Base-by-base conservation (phyloP, 2,888 invertebrate species). In the Fissipunctia ypsillon region DNA sequence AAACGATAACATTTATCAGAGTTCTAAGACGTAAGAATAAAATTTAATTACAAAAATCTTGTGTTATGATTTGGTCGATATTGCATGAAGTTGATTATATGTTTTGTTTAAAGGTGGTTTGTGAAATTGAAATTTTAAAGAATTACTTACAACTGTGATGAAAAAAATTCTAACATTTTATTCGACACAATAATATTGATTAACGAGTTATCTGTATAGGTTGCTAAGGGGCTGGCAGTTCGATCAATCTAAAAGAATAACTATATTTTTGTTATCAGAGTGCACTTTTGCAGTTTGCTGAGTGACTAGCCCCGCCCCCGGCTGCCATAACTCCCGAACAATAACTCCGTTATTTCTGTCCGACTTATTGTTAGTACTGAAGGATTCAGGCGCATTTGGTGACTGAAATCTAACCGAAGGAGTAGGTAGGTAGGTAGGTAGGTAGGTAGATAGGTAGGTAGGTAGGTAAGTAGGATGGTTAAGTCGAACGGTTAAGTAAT, bases 1-100 rank as follows among this genome's bases (percentile, higher is more conserved):
- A 71, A 68, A 31, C 77, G 81, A 65, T 83, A 59, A 81, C 78
- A 80, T 84, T 66, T 80, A 71, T 75, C 54, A 57, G 78, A 50
- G 38, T 67, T 28, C 28, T 7, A 67, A n/a, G 5, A 59, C 66
- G 61, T 57, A 54, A 35, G 75, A 76, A 71, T 16, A 43, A 69
- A 73, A 65, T 81, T 81, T 87, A 84, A 87, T 89, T 88, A 84
- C 64, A 76, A 45, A n/a, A 35, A 43, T 63, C n/a, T 76, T 48
- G 12, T 85, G 86, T 88, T 88, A 71, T 86, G 84, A 65, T 75
- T 79, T 59, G 76, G 81, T 73, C 50, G 38, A 68, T 50, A 14
- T 61, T 9, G 82, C 79, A 60, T 87, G 25, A 64, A 54, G n/a
- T 60, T 65, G 56, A 80, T 76, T 60, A 70, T 22, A 63, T 9